These are phyloP conservation scores for Bombus impatiens DNA, from an alignment of 1,140 invertebrate species.

Conservation along the genomic window DNA sequence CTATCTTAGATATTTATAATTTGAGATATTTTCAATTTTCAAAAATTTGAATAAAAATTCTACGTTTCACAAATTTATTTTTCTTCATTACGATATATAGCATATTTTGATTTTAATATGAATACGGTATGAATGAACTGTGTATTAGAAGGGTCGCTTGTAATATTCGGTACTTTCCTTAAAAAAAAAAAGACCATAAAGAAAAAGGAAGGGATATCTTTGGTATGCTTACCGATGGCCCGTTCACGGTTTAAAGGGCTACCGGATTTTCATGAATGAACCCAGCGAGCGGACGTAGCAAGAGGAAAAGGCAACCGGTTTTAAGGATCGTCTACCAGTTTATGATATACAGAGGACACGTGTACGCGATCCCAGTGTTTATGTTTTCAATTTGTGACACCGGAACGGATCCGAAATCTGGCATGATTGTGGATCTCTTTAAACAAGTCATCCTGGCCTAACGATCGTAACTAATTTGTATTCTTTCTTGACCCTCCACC, in stretches of 20 bases:
- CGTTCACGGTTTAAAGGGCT: conserved; percentile 39
- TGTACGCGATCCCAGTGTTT: conserved; percentile 58
- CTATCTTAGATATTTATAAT: background rate
- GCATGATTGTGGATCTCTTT: background rate
- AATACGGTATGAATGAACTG: background rate
- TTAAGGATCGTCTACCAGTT: conserved; percentile 44
- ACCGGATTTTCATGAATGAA: conserved; percentile 60
- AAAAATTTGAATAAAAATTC: background rate
- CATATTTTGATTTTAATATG: background rate
- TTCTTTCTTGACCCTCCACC: background rate
- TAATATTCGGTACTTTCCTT: background rate
- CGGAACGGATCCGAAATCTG: conserved; percentile 46
- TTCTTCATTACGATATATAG: background rate
- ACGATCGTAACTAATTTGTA: background rate
- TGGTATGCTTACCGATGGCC: background rate
- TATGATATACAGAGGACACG: conserved; percentile 67
- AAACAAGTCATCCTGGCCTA: background rate
- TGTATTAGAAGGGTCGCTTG: too few species aligned
- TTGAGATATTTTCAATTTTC: background rate
- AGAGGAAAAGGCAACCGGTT: conserved; percentile 46
- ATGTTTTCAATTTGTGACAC: conserved; percentile 35
- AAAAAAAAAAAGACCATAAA: background rate
- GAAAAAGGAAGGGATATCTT: background rate
- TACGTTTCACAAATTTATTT: background rate
- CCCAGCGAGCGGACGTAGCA: conserved; percentile 55